These are phyloP conservation scores for Circaetus gallicus DNA, from an alignment of 2,113 vertebrate genomes.

Conservation along the genomic window DNA sequence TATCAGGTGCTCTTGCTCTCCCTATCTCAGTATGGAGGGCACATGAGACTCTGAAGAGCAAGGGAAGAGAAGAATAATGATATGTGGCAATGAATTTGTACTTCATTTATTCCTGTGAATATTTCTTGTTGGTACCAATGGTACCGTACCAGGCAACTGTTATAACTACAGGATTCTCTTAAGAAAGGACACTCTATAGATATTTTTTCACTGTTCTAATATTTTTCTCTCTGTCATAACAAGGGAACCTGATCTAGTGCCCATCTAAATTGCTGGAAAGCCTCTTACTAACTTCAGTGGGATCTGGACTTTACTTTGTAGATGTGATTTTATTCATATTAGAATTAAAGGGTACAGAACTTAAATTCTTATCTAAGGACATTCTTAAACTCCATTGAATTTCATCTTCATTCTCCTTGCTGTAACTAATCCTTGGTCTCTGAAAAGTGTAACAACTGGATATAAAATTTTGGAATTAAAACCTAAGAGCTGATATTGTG, in stretches of 20 bases:
- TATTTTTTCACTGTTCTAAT: conserved; percentile 29
- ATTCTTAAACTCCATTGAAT: neutral
- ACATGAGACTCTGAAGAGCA: conserved; percentile 53
- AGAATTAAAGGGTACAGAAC: neutral
- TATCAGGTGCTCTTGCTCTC: conserved; percentile 22
- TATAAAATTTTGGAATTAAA: neutral
- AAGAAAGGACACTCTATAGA: conserved; percentile 47
- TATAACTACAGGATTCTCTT: conserved; percentile 64
- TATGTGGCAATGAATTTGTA: conserved; percentile 64
- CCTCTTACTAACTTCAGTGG: neutral
- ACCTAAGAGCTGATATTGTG: neutral
- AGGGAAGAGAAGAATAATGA: conserved; percentile 54
- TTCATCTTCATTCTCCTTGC: neutral
- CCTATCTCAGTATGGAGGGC: neutral
- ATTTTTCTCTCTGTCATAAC: neutral
- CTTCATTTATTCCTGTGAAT: conserved; percentile 80
- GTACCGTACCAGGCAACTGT: conserved; percentile 72
- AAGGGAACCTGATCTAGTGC: neutral
- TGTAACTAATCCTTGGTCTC: neutral
- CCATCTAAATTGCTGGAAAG: neutral
- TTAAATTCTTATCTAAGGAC: neutral
- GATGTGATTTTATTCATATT: neutral
- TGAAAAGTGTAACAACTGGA: neutral
- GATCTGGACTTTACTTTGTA: neutral
- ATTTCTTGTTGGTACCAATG: conserved; percentile 80